Base-by-base conservation (phyloP, 64 coral and sea anemone species). In the Actinia equina region DNA sequence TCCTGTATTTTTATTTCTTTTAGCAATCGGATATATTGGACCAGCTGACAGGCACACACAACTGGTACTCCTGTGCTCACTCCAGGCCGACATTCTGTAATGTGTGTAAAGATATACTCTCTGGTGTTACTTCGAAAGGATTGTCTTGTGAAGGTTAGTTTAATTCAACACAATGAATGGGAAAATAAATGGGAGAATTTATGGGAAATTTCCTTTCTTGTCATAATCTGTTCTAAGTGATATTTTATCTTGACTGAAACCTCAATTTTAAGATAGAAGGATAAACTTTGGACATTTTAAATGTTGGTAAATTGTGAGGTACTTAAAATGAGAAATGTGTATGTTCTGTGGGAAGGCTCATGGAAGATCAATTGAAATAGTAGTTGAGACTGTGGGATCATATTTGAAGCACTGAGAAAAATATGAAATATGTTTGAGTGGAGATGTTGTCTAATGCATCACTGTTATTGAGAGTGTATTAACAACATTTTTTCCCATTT, bases 51-150 rank as follows among this genome's bases (percentile, higher is more conserved):
- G 97, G 93, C 52, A 86, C 85, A 7, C 97, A 99, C 49, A 99
- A 99, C 83, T 99, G 97, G 97, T 99, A 99, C 49, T 95, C 93
- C 8, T 95, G 97, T 59, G 90, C 97, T 53, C 97, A 99, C 86
- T 71, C 91, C n/a, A 89, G 94, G 23, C 93, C 97, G 54, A 99
- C 93, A 14, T 95, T 99, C 86, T 99, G 97, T 52, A 99, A 99
- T 86, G 93, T 99, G 25, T 99, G 97, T 77, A 86, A 93, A 62
- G 97, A 99, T 70, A 64, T 95, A 22, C 88, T 99, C 44, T 95
- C 97, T 83, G 97, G 97, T 69, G 95, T 98, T 13, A 99, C 97
- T 83, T 99, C 93, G 18, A 99, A 95, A 86, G 97, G 97, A 53
- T 91, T 99, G 86, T 95, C 97, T 0, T 99, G 97, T 93, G 97